Evolutionary conservation across 2,113 vertebrate species (phyloP).

Genomic region (Caloenas nicobarica): DNA sequence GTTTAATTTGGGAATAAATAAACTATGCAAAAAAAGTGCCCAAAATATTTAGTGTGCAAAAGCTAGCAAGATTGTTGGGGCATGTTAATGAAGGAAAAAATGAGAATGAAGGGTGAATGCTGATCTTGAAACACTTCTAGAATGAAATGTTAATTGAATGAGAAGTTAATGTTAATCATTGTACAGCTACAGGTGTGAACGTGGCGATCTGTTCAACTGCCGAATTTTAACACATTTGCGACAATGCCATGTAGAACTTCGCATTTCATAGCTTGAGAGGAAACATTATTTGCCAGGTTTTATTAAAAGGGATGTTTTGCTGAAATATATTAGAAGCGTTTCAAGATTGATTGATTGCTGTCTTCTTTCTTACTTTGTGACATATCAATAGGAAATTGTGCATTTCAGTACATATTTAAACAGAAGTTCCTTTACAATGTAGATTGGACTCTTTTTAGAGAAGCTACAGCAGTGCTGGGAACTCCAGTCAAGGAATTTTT

Average conservation of each 20-base stretch:
- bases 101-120: background rate
- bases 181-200: background rate
- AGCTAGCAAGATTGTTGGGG: background rate
- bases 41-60: background rate
- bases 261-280: background rate
- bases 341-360: background rate
- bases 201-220: background rate
- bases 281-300: background rate
- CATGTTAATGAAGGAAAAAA: background rate
- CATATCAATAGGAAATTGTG: background rate
- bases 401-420: background rate
- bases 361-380: background rate
- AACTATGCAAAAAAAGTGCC: background rate
- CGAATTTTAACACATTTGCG: background rate
- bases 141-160: background rate
- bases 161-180: background rate
- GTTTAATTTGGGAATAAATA: background rate
- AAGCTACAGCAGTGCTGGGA: rapidly evolving
- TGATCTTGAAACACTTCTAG: background rate
- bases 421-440: background rate
- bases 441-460: background rate
- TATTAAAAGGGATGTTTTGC: background rate
- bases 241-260: background rate
- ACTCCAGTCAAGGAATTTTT: background rate
- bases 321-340: background rate